phyloP scores from a whole-genome alignment of 2,797 vertebrate genomes.

The Cichlasoma orientale region DNA sequence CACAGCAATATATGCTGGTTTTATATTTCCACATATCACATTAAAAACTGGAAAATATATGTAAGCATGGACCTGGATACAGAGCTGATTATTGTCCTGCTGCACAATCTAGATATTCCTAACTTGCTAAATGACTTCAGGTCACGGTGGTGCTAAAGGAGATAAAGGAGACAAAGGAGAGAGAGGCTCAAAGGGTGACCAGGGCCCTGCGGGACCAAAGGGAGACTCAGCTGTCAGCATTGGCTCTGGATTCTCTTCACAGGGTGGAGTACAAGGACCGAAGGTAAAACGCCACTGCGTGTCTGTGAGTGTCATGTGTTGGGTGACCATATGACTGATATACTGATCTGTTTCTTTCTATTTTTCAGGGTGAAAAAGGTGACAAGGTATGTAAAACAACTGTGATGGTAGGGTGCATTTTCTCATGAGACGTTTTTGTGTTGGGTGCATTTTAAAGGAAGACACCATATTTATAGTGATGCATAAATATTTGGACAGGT shows the following conservation, averaged over 20 bases:
- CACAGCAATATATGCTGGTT: neutral
- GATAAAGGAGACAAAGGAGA: constrained; percentile 80
- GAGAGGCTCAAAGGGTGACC: constrained; percentile 67
- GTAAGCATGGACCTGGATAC: too few relatives aligned
- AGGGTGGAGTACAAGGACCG: constrained; percentile 63
- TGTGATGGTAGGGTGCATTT: too few relatives aligned
- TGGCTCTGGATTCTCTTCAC: constrained; percentile 37
- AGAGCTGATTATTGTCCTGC: neutral
- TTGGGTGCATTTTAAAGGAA: too few relatives aligned
- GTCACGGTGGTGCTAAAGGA: constrained; percentile 61
- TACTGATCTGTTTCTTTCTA: neutral
- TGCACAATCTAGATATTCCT: neutral
- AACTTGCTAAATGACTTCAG: neutral
- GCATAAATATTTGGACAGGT: too few relatives aligned
- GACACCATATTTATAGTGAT: too few relatives aligned
- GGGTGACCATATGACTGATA: neutral
- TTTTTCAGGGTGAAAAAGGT: constrained; percentile 84
- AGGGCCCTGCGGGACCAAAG: constrained; percentile 75
- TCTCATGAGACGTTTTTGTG: too few relatives aligned
- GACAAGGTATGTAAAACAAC: constrained; percentile 57
- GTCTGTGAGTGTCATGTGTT: neutral
- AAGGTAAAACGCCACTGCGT: constrained; percentile 73
- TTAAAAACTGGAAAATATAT: neutral
- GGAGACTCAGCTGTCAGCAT: constrained; percentile 69
- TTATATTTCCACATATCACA: neutral